Evolutionary conservation across 2,113 vertebrate species (phyloP), one percentile per base, ranked within the genome.

Genomic region (Siniperca knerii): DNA sequence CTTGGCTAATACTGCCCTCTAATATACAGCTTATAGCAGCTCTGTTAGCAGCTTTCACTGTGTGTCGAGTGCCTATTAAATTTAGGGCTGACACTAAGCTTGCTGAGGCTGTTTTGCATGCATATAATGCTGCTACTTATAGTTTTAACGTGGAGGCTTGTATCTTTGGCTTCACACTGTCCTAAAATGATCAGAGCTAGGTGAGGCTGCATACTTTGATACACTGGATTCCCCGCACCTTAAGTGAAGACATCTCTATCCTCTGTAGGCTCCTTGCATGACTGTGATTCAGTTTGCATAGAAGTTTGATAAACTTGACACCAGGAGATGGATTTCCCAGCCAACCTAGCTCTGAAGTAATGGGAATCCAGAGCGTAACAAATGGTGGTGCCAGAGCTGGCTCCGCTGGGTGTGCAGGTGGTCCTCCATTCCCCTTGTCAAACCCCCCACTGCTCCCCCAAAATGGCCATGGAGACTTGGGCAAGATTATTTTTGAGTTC

Each of bases 281-380:
- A 18, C 82, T 83, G 35, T 57, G 79, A 75, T 82, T 75, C 82
- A 23, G 73, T 90, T 92, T 87, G 90, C 84, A 77, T 89, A 79
- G 85, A 72, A 48, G 77, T 91, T 92, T 91, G 86, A 93, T 90
- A 91, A 92, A 93, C 89, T 79, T 88, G 92, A 95, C 92, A 94
- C 93, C 84, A 21, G 85, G 78, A 93, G 93, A 95, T 94, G 90
- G 84, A 94, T 94, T 95, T 94, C 92, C 89, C 92, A 93, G 93
- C 90, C 90, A 90, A 81, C 87, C 83, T 81, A 77, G 75, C 89
- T 86, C 83, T 86, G 73, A 92, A 93, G 92, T 95, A 94, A 95
- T 94, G 91, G 89, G 91, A 94, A 92, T 88, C 75, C 78, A 81
- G 79, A 87, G 93, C 81, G 85, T 92, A 95, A 94, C 93, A 91